Evolutionary conservation across 2,113 vertebrate species (phyloP).

Genomic region (Acanthochromis polyacanthus): DNA sequence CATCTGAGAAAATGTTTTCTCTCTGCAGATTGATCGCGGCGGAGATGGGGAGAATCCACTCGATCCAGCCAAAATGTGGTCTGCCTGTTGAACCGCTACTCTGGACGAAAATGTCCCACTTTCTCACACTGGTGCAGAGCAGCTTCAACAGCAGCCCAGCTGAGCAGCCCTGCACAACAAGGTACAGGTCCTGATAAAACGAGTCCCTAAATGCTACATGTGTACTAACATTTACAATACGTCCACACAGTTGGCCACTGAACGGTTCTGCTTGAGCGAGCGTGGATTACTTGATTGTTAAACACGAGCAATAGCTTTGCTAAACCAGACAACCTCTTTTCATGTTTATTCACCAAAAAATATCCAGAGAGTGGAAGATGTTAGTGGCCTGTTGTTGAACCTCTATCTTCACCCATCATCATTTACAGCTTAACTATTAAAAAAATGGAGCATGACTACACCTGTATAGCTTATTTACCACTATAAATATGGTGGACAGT

Average conservation of each 20-base stretch:
- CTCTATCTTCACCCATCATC: not conserved
- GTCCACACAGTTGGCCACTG: not conserved
- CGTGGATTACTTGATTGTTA: not conserved
- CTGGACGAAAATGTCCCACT: constrained; percentile 81
- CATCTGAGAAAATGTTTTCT: constrained; percentile 60
- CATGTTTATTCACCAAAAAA: not conserved
- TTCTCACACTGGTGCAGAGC: constrained; percentile 75
- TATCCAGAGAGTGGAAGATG: too few relatives aligned
- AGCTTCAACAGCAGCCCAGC: constrained; percentile 1
- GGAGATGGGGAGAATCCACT: constrained; percentile 84
- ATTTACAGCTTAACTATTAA: too few relatives aligned
- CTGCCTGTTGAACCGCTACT: constrained; percentile 68
- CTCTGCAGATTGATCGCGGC: constrained; percentile 80
- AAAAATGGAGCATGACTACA: not conserved
- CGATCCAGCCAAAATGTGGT: constrained; percentile 67
- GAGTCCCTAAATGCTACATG: not conserved
- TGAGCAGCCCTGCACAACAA: constrained; percentile 21
- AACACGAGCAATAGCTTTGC: not conserved
- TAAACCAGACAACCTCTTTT: not conserved
- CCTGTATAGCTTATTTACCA: not conserved
- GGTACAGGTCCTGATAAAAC: constrained; percentile 27
- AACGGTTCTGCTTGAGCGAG: not conserved
- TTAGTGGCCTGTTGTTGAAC: not conserved
- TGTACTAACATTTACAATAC: constrained; percentile 3
- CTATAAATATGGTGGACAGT: not conserved